Percentiles rank a stretch among this genome's conserved stretches.
Evolutionary conservation across 2,888 invertebrate genomes (phyloP).

Genomic region (Troglohyphantes excavatus): DNA sequence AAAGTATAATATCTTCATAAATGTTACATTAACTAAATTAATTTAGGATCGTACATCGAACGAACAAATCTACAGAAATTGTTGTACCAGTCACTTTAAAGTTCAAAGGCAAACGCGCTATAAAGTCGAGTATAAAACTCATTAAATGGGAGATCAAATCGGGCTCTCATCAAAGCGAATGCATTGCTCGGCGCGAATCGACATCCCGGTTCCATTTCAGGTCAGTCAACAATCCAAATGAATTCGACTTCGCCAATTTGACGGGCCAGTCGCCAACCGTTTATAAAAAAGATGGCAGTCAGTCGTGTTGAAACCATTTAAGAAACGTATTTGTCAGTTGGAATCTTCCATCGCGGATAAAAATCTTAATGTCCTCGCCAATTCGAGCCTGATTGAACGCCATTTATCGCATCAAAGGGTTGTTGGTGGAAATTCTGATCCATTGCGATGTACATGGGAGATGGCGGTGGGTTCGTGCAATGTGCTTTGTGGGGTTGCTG

Average conservation of each 20-base stretch:
- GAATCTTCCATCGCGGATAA: constrained; percentile 11
- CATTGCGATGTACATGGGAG: constrained; percentile 50
- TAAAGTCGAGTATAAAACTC: too few relatives aligned
- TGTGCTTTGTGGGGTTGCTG: too few relatives aligned
- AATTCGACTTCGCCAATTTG: constrained; percentile 41
- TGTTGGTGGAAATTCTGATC: constrained; percentile 26
- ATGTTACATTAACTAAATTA: too few relatives aligned
- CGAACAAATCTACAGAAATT: too few relatives aligned
- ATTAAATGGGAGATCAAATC: too few relatives aligned
- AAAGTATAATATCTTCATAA: too few relatives aligned
- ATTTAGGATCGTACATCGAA: too few relatives aligned
- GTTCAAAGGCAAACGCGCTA: too few relatives aligned
- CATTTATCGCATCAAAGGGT: constrained; percentile 17
- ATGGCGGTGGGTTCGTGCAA: constrained; percentile 10
- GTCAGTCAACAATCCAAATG: constrained; percentile 37
- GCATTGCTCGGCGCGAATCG: too few relatives aligned
- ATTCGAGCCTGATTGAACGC: constrained; percentile 28
- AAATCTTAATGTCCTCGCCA: constrained; percentile 4
- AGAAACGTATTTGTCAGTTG: constrained; percentile 61
- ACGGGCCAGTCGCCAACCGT: constrained; percentile 15
- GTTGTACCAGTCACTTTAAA: too few relatives aligned
- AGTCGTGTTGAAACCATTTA: constrained; percentile 62
- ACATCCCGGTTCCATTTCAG: constrained; percentile 15
- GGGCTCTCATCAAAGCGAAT: too few relatives aligned
- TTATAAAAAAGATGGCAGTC: background rate